These are phyloP conservation scores for Iselma pallidipennis DNA, from an alignment of 2,888 invertebrate genomes.

Conservation along the genomic window DNA sequence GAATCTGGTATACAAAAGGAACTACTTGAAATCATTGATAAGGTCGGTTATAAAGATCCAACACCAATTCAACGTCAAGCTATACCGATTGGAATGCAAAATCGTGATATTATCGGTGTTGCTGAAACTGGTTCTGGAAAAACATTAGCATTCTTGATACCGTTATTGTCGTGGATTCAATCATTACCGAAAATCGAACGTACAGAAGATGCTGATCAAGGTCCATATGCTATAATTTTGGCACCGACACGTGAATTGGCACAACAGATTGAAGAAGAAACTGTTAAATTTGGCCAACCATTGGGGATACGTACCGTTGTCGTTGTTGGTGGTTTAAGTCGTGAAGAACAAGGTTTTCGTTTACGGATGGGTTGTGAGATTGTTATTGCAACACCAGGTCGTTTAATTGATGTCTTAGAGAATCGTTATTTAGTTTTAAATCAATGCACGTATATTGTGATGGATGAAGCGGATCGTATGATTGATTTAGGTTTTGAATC, in stretches of 20 bases:
- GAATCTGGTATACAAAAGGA: conserved; percentile 90
- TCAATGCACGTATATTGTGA: conserved; percentile 97
- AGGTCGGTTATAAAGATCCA: conserved; percentile 96
- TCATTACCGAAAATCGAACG: conserved; percentile 95
- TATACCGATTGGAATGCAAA: conserved; percentile 96
- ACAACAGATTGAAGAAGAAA: conserved; percentile 99
- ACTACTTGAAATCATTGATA: conserved; percentile 90
- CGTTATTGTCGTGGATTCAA: conserved; percentile 96
- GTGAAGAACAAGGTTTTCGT: conserved; percentile 98
- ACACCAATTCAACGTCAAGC: conserved; percentile 99
- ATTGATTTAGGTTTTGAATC: conserved; percentile 99
- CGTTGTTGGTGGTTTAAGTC: conserved; percentile 96
- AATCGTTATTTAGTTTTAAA: conserved; percentile 92
- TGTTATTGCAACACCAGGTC: conserved; percentile 99
- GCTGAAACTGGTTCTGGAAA: conserved; percentile 98
- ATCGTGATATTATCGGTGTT: conserved; percentile 97
- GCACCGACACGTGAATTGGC: conserved; percentile 99
- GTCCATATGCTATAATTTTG: conserved; percentile 98
- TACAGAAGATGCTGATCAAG: conserved; percentile 88
- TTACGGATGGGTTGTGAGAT: conserved; percentile 98
- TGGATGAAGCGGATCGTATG: conserved; percentile 98
- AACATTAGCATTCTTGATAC: conserved; percentile 97
- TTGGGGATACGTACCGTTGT: conserved; percentile 91
- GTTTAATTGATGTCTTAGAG: conserved; percentile 97
- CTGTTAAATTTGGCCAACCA: conserved; percentile 94